A percentile compares a stretch with the other conserved stretches of the same genome.
phyloP scores from a whole-genome alignment of 2,113 vertebrate genomes.

The Miniopterus natalensis region DNA sequence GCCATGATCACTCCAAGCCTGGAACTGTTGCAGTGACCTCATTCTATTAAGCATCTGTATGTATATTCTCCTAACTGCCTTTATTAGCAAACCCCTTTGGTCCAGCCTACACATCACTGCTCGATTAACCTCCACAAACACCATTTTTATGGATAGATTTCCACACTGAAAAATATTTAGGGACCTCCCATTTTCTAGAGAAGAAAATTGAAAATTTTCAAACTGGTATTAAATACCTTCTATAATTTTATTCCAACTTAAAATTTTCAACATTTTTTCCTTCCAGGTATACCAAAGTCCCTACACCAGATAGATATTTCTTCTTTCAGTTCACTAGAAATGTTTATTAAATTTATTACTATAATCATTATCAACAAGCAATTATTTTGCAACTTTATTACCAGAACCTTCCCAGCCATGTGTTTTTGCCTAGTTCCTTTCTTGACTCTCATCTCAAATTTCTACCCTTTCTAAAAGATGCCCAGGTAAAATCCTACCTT shows the following conservation, averaged over 20 bases:
- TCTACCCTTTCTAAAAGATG: not conserved
- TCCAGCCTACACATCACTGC: not conserved
- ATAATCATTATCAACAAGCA: not conserved
- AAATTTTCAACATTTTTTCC: not conserved
- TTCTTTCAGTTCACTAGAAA: not conserved
- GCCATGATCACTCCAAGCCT: not conserved
- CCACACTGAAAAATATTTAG: not conserved
- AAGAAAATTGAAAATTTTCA: not conserved
- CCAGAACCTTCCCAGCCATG: not conserved
- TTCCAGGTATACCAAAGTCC: not conserved
- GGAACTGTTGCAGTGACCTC: not conserved
- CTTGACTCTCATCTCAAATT: not conserved
- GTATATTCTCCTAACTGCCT: not conserved
- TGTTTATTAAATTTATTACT: not conserved
- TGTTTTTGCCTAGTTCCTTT: slow-evolving; percentile 8
- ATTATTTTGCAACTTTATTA: not conserved
- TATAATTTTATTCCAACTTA: not conserved
- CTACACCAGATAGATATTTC: not conserved
- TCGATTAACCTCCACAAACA: not conserved
- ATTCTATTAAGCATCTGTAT: not conserved
- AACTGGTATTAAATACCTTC: not conserved
- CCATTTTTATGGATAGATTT: not conserved
- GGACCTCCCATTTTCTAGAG: not conserved
- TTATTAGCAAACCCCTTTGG: not conserved
- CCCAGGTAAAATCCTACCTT: not conserved